Conservation (phyloP, 2,113 vertebrate genomes). For the Symphodus melops region DNA sequence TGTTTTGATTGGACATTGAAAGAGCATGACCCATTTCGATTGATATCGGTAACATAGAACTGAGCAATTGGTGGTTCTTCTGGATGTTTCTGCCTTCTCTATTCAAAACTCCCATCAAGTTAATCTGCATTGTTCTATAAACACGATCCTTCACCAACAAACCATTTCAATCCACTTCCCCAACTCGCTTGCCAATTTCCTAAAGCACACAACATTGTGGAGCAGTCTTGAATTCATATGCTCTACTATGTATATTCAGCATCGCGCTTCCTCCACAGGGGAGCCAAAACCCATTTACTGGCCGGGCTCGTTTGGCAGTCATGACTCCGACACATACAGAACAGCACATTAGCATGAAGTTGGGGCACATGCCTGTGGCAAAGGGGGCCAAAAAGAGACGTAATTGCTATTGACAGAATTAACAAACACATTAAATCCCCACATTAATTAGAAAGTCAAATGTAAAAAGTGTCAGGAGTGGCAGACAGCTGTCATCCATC, state of each 20-base stretch:
- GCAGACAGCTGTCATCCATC: constrained; percentile 79
- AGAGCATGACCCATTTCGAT: neutral
- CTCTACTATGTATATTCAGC: constrained; percentile 69
- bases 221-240: constrained; percentile 69
- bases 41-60: neutral
- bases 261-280: constrained; percentile 53
- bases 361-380: constrained; percentile 47
- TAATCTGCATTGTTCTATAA: constrained; percentile 65
- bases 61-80: neutral
- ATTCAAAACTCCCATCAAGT: constrained; percentile 53
- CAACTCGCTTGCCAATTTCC: constrained; percentile 72
- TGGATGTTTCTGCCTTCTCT: constrained; percentile 30
- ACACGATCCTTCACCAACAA: constrained; percentile 63
- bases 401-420: constrained; percentile 86
- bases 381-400: constrained; percentile 75
- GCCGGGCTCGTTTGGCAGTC: constrained; percentile 70
- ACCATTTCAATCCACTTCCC: constrained; percentile 66
- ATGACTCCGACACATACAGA: constrained; percentile 69
- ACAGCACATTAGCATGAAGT: constrained; percentile 78
- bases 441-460: constrained; percentile 84
- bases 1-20: constrained; percentile 8
- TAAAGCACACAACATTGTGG: constrained; percentile 65
- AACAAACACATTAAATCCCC: constrained; percentile 84
- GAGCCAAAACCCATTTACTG: constrained; percentile 73
- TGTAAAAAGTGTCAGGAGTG: constrained; percentile 76